Conservation (phyloP, 2,113 vertebrate species). For the Sander vitreus region DNA sequence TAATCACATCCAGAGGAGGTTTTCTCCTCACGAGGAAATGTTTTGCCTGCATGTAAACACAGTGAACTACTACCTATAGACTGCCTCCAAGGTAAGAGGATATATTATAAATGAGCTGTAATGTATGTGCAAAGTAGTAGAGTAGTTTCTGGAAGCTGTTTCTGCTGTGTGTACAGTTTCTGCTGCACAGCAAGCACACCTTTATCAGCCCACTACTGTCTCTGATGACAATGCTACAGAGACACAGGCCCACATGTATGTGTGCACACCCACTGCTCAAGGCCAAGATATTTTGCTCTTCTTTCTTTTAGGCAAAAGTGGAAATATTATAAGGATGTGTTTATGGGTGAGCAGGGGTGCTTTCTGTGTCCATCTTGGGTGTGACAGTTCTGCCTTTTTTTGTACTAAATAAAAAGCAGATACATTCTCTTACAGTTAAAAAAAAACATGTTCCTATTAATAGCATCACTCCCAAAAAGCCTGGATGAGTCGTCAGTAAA, state of each 20-base stretch:
- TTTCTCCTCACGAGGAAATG: constrained; percentile 7
- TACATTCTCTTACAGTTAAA: neutral
- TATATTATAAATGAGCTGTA: constrained; percentile 11
- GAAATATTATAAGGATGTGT: constrained; percentile 25
- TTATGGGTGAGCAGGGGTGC: constrained; percentile 8
- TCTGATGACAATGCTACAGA: constrained; percentile 22
- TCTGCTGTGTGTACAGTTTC: constrained; percentile 9
- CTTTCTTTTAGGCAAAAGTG: neutral
- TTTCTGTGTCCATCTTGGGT: neutral
- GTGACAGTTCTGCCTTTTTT: neutral
- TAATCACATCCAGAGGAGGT: constrained; percentile 33
- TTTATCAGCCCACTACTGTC: constrained; percentile 49
- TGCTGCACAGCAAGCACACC: constrained; percentile 35
- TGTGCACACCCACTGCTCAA: neutral
- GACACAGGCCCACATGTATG: neutral
- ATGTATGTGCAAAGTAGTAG: neutral
- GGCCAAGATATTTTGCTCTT: constrained; percentile 6
- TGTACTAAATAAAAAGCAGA: neutral
- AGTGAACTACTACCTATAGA: constrained; percentile 21
- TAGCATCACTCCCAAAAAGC: constrained; percentile 30
- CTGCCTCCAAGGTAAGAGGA: neutral
- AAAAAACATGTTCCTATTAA: constrained; percentile 26
- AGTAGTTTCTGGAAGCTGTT: constrained; percentile 23
- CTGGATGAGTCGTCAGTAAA: constrained; percentile 29
- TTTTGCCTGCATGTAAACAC: constrained; percentile 37